A percentile compares a stretch with the other conserved stretches of the same genome.
Conservation (phyloP, 1,140 invertebrate species). For the Colletes latitarsis region DNA sequence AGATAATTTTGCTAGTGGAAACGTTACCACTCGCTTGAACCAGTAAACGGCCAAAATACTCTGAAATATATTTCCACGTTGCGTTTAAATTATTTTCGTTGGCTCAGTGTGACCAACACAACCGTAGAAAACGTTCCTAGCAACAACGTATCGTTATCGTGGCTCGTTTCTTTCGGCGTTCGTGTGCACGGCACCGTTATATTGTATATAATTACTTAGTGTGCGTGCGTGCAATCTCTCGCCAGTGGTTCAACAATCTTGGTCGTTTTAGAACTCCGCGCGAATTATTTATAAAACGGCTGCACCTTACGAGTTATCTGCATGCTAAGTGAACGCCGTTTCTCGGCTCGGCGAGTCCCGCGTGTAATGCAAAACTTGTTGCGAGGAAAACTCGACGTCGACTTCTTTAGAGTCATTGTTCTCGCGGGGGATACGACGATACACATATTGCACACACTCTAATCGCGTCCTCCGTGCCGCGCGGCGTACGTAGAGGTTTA, state of each 20-base stretch:
- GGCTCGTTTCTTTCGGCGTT: conserved; percentile 7
- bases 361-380: conserved; percentile 42
- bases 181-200: conserved; percentile 18
- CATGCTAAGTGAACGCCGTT: conserved; percentile 23
- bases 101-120: neutral
- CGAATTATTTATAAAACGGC: conserved; percentile 41
- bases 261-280: conserved; percentile 26
- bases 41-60: no score
- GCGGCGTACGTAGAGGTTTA: conserved; percentile 13
- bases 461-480: neutral
- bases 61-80: no score
- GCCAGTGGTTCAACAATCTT: conserved; percentile 32
- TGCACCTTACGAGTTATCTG: conserved; percentile 25
- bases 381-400: conserved; percentile 20
- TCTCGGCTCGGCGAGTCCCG: neutral
- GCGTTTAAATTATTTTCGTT: neutral
- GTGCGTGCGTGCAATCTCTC: conserved; percentile 12
- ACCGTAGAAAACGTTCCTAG: neutral
- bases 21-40: no score
- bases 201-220: conserved; percentile 26
- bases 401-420: conserved; percentile 44
- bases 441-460: neutral
- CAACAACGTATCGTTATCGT: conserved; percentile 1
- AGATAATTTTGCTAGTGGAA: no score
- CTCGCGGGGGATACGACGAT: neutral